A percentile compares a stretch with the other conserved stretches of the same genome.
Conservation (phyloP, 2,797 vertebrate species). For the Sparus aurata region DNA sequence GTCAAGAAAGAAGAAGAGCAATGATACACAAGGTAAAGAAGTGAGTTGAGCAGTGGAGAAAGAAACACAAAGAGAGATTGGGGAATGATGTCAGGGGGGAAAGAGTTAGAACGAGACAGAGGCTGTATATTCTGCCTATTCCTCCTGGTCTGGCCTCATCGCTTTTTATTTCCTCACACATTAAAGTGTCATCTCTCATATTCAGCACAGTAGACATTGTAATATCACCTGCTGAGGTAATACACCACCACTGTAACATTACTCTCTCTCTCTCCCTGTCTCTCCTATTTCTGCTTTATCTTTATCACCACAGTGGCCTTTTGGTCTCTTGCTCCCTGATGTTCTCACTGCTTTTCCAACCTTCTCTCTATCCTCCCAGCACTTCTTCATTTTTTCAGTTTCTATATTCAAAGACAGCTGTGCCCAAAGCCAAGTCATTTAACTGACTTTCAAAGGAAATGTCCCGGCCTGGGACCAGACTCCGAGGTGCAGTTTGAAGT, state of each 20-base stretch:
- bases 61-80: conserved; percentile 14
- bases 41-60: conserved; percentile 15
- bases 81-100: conserved; percentile 47
- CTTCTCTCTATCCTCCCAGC: conserved; percentile 17
- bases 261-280: conserved; percentile 35
- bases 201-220: conserved; percentile 65
- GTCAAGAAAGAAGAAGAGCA: conserved; percentile 25
- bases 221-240: conserved; percentile 77
- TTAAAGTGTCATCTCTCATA: conserved; percentile 72
- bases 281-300: conserved; percentile 58
- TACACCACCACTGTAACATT: conserved; percentile 56
- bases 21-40: conserved; percentile 25
- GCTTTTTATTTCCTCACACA: conserved; percentile 76
- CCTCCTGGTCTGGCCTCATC: conserved; percentile 68
- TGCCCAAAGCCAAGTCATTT: conserved; percentile 20
- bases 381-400: conserved; percentile 8
- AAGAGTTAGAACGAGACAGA: conserved; percentile 40
- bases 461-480: not conserved
- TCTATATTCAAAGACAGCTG: conserved; percentile 13
- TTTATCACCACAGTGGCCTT: conserved; percentile 64
- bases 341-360: conserved; percentile 37
- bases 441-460: conserved; percentile 23
- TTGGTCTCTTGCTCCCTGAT: conserved; percentile 44
- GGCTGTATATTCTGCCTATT: conserved; percentile 59
- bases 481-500: conserved; percentile 16